These are phyloP conservation scores for Cecropterus lyciades DNA, from an alignment of 1,140 invertebrate genomes.

Conservation along the genomic window DNA sequence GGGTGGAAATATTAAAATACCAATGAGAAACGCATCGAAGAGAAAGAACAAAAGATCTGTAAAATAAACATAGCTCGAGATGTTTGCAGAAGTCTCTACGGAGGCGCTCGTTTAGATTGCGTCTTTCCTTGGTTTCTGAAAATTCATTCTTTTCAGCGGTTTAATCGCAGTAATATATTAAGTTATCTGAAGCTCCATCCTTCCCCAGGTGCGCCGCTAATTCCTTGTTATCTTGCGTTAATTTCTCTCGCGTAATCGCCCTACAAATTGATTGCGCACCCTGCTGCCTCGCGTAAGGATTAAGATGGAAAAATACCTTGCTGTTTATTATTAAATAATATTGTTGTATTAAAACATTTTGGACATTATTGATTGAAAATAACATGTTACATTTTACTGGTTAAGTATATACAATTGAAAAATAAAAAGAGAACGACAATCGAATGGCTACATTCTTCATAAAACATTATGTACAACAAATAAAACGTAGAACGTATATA, in stretches of 20 bases:
- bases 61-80: constrained; percentile 47
- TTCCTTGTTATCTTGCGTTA: constrained; percentile 68
- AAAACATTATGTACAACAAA: no score
- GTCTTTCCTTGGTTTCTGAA: constrained; percentile 47
- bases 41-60: constrained; percentile 48
- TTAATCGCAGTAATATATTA: constrained; percentile 66
- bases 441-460: no score
- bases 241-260: constrained; percentile 61
- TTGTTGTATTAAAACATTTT: no score
- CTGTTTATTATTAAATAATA: neutral
- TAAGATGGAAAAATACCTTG: constrained; percentile 16
- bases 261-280: constrained; percentile 59
- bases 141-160: constrained; percentile 60
- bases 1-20: constrained; percentile 62
- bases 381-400: no score
- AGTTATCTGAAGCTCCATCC: constrained; percentile 67
- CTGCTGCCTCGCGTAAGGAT: constrained; percentile 19
- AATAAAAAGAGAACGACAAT: no score
- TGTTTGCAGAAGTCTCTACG: constrained; percentile 34
- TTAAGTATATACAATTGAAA: no score
- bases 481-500: no score
- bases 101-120: constrained; percentile 56
- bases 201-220: constrained; percentile 67
- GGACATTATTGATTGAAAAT: no score
- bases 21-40: constrained; percentile 49